phyloP scores from a whole-genome alignment of 2,113 vertebrate genomes.

The Columba livia region DNA sequence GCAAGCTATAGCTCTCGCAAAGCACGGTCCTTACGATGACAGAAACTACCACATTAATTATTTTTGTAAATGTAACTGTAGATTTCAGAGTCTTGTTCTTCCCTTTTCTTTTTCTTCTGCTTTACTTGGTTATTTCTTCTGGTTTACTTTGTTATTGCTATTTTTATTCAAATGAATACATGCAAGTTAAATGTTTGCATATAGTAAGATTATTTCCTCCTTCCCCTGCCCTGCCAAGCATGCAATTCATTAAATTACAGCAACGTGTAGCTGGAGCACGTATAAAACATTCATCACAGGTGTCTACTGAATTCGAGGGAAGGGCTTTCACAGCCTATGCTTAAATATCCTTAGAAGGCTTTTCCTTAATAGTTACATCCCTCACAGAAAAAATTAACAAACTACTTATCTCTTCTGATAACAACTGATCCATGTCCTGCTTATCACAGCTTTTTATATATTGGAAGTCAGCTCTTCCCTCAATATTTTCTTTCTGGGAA shows the following conservation, averaged over 20 bases:
- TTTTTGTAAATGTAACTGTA: neutral
- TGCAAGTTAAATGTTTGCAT: slow-evolving; percentile 20
- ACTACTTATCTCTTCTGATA: neutral
- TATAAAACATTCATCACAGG: neutral
- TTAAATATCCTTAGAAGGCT: neutral
- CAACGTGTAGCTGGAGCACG: neutral
- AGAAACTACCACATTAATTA: neutral
- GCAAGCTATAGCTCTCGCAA: neutral
- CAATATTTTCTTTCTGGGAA: neutral
- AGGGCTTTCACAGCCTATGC: neutral
- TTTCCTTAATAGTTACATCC: neutral
- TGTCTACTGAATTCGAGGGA: neutral
- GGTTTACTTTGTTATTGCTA: neutral
- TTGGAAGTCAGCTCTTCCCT: neutral
- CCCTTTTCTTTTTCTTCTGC: neutral
- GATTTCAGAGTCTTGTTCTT: neutral
- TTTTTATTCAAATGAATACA: neutral
- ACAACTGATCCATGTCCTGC: neutral
- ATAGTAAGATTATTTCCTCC: slow-evolving; percentile 7
- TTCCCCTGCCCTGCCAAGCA: neutral
- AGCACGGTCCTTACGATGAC: neutral
- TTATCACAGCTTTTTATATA: neutral
- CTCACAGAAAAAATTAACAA: neutral
- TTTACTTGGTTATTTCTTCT: neutral
- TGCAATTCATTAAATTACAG: neutral